Base-by-base conservation (phyloP, 1,140 invertebrate genomes). In the Aphidius ervi region DNA sequence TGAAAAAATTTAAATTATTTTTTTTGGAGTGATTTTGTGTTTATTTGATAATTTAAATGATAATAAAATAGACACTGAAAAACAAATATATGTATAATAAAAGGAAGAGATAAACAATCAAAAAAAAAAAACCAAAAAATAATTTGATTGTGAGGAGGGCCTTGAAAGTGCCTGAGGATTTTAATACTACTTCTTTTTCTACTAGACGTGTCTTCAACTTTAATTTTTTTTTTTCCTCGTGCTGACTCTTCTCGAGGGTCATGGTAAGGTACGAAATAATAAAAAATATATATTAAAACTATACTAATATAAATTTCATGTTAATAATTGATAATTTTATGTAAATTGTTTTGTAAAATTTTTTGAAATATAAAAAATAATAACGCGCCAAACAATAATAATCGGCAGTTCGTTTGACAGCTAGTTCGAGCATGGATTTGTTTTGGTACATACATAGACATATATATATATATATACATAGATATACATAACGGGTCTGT, bases 191-290 rank as follows among this genome's bases (percentile, higher is more conserved):
- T 31, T 31, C 2, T 31, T 31, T 31, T 31, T 31, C 23, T 31
- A 16, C 16, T 16, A 16, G 16, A 16, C 16, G 16, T 16, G 16
- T 16, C 16, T 16, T 16, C 16, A 16, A 16, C 16, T 16, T 16
- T 16, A 16, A 16, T 16, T 16, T 16, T 16, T 16, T 16, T 16
- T 16, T 16, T 16, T 16, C 16, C 16, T 16, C 16, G 49, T 57
- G 55, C 40, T 68, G 46, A 63, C 63, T 72, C 63, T 63, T 67
- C 65, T 63, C 63, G 65, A 67, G 66, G 68, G 71, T 70, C 71
- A 77, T 76, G 75, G 75, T 77, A 65, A 77, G 75, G 75, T 77
- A 72, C 46, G 75, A 62, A 16, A 59, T 23, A 52, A 59, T 50
- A 31, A 10, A 42, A n/a, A 5, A 39, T 55, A 43, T 58, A 40